Percentiles rank a stretch among this genome's conserved stretches.
phyloP scores from a whole-genome alignment of 2,113 vertebrate genomes.

The Shinisaurus crocodilurus region DNA sequence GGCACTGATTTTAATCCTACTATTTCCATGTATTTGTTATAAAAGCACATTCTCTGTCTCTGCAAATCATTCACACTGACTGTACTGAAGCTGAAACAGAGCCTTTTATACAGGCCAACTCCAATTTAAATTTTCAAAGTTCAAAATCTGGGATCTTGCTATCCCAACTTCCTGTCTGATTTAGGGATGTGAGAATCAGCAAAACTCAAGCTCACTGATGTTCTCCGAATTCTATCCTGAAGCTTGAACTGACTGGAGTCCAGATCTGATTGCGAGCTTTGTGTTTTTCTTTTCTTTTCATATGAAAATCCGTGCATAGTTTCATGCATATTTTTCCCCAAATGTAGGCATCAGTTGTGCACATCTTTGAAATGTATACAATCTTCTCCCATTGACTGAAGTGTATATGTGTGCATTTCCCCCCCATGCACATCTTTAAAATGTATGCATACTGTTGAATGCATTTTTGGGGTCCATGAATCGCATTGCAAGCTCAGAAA shows the following conservation, averaged over 20 bases:
- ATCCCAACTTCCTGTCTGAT: neutral
- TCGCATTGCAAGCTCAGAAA: no score
- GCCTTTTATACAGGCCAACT: neutral
- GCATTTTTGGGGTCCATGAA: no score
- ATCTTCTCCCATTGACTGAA: no score
- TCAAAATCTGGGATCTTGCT: neutral
- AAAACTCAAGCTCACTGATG: no score
- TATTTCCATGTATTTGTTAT: conserved; percentile 4
- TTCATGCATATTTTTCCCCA: no score
- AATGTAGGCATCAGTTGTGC: no score
- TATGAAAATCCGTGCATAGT: no score
- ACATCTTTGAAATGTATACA: no score
- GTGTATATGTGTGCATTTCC: no score
- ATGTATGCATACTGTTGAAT: no score
- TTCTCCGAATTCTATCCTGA: neutral
- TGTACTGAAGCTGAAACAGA: neutral
- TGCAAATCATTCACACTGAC: neutral
- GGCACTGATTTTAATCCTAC: conserved; percentile 5
- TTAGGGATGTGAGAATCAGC: no score
- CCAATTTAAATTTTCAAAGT: neutral
- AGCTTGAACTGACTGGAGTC: neutral
- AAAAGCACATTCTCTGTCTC: neutral
- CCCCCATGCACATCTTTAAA: no score
- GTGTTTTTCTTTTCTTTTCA: neutral
- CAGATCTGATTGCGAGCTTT: neutral